These are phyloP conservation scores for Nephotettix cincticeps DNA, from an alignment of 1,140 invertebrate genomes.

Conservation along the genomic window DNA sequence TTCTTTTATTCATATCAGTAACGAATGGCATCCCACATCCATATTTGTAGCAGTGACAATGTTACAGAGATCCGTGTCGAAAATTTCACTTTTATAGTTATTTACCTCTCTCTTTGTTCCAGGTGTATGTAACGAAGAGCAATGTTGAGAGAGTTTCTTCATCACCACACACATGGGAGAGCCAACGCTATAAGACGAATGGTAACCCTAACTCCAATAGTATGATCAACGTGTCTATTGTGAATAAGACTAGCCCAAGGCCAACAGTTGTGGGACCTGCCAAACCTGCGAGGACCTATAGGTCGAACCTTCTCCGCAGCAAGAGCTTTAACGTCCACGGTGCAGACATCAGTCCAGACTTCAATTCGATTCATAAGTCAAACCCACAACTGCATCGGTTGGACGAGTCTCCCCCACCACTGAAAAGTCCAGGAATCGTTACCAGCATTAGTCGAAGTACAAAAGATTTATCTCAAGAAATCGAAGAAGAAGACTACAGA, in stretches of 20 bases:
- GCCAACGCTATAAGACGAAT: background rate
- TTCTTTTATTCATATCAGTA: too few species aligned
- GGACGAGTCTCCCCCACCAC: constrained; percentile 65
- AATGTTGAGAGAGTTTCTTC: constrained; percentile 32
- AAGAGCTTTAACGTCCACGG: constrained; percentile 83
- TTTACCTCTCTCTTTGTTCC: constrained; percentile 24
- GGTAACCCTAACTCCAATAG: constrained; percentile 52
- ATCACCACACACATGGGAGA: constrained; percentile 16
- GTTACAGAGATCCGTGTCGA: too few species aligned
- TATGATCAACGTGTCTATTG: constrained; percentile 73
- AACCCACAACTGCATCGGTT: constrained; percentile 70
- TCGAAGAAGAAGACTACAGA: constrained; percentile 42
- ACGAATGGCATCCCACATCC: too few species aligned
- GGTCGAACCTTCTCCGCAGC: constrained; percentile 69
- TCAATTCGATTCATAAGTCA: constrained; percentile 63
- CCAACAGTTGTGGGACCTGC: constrained; percentile 51
- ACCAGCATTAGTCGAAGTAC: constrained; percentile 80
- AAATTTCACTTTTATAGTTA: too few species aligned
- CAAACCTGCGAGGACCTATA: constrained; percentile 73
- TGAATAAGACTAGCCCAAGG: constrained; percentile 60
- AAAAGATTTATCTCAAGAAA: constrained; percentile 56
- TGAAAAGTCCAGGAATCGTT: constrained; percentile 81
- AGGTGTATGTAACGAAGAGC: constrained; percentile 39
- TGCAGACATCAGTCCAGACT: constrained; percentile 34
- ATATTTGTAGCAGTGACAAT: too few species aligned